Evolutionary conservation across 2,113 vertebrate genomes (phyloP), one percentile per base, ranked within the genome.

Genomic region (Passer domesticus): DNA sequence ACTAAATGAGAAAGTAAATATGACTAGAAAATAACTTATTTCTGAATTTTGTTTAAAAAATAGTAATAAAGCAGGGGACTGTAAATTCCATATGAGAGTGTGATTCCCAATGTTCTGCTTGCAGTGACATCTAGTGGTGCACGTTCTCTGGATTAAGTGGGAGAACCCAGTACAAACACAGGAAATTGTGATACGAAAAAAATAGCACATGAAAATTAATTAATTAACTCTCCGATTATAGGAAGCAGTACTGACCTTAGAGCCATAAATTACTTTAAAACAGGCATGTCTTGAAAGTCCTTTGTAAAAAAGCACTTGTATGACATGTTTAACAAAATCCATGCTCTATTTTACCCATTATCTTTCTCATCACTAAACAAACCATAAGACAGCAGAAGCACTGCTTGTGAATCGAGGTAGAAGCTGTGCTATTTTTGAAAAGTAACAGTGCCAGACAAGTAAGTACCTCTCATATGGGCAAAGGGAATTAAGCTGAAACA

Each of bases 101-200:
- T 2, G 7, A 31, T 17, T 83, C 4, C 6, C 93, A 97, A 98
- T 81, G 92, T 58, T 92, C 98, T 98, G 97, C 95, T 97, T 94
- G n/a, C 75, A 98, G 95, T 96, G 98, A 97, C 98, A 98, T 98
- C 98, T 98, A 98, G 98, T 97, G 98, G 98, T 73, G 16, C 7
- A 68, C 19, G 8, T 30, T 64, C 96, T 66, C 69, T 41, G 62
- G 47, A 13, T 47, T 46, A 15, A 73, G 44, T 20, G n/a, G 52
- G 78, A 94, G 63, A 96, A 17, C 33, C 37, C 73, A 52, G 11
- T 3, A 18, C 28, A 33, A 44, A 86, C 12, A 4, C 3, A 28
- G 15, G 46, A 35, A 87, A 88, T 17, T 2, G 2, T 10, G 11
- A 3, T 43, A 28, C 39, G 37, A 31, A 63, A 68, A 62, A 53